Base-by-base conservation (phyloP, 2,888 invertebrate species). In the Papilio demoleus region DNA sequence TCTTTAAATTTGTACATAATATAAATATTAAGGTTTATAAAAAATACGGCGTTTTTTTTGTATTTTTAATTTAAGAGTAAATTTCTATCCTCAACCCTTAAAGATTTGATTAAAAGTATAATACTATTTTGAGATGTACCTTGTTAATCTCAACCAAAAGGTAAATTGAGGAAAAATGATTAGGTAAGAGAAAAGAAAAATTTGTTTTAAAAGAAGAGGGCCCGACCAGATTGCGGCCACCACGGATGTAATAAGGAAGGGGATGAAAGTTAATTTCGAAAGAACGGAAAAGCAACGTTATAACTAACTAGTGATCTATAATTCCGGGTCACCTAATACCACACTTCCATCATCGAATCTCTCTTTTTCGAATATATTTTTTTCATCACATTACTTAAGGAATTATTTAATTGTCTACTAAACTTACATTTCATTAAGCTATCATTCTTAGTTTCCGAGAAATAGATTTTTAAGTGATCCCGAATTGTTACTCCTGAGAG, bases 221-320 rank as follows among this genome's bases (percentile, higher is more conserved):
- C 14, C 27, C 53, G 31, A 58, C 45, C 58, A 58, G 58, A 65
- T 58, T 65, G 65, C 58, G 65, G 58, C 31, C 34, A 34, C 42
- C 58, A 45, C 34, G 58, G 58, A 58, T 58, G 58, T 56, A 65
- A 65, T 65, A 65, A 65, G 58, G 45, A 58, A 65, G 58, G 27
- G 14, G 31, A 31, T 31, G 42, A 17, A 42, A 34, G 65, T 58
- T 65, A 65, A 65, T 59, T 65, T 65, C 27, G 42, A 34, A 58
- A 45, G 56, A 31, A 31, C n/a, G 53, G 31, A 56, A 31, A 17
- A 56, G n/a, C 53, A n/a, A 56, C 53, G 31, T 56, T 56, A 56
- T 24, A 31, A 31, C n/a, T 2, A 31, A 56, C 53, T 56, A 56
- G 17, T 31, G n/a, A n/a, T n/a, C n/a, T n/a, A n/a, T n/a, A n/a